phyloP scores from a whole-genome alignment of 2,113 vertebrate genomes.

The Entosphenus tridentatus region DNA sequence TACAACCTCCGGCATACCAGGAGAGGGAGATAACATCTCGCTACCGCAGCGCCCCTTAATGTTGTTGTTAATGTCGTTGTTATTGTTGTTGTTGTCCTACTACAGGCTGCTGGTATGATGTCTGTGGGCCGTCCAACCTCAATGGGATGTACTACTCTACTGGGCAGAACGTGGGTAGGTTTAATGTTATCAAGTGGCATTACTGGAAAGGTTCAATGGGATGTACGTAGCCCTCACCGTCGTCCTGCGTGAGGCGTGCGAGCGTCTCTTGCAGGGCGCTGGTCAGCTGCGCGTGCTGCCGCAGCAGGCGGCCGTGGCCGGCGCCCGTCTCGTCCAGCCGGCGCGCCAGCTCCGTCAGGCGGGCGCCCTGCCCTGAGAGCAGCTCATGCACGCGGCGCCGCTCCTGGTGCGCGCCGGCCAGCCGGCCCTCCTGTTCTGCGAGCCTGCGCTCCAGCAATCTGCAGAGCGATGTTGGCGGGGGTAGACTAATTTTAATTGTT shows the following conservation, averaged over 20 bases:
- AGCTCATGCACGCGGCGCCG: conserved; percentile 30
- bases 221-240: too few species aligned
- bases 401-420: conserved; percentile 25
- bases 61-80: too few species aligned
- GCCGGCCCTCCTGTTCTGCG: conserved; percentile 23
- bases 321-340: conserved; percentile 23
- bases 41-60: too few species aligned
- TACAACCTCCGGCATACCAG: too few species aligned
- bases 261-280: too few species aligned
- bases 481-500: too few species aligned
- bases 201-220: conserved; percentile 73
- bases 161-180: conserved; percentile 71
- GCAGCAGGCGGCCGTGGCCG: conserved; percentile 29
- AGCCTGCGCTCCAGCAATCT: conserved; percentile 37
- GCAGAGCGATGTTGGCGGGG: not conserved
- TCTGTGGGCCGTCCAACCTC: too few species aligned
- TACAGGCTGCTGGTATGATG: too few species aligned
- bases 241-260: too few species aligned
- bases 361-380: conserved; percentile 23
- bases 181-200: conserved; percentile 96
- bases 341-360: conserved; percentile 27
- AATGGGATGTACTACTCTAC: conserved; percentile 51
- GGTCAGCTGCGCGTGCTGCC: conserved; percentile 19
- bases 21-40: too few species aligned
- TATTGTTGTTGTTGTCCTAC: too few species aligned